Percentiles rank a stretch among this genome's conserved stretches.
phyloP scores from a whole-genome alignment of 2,797 vertebrate genomes.

The Adrianichthys oophorus region DNA sequence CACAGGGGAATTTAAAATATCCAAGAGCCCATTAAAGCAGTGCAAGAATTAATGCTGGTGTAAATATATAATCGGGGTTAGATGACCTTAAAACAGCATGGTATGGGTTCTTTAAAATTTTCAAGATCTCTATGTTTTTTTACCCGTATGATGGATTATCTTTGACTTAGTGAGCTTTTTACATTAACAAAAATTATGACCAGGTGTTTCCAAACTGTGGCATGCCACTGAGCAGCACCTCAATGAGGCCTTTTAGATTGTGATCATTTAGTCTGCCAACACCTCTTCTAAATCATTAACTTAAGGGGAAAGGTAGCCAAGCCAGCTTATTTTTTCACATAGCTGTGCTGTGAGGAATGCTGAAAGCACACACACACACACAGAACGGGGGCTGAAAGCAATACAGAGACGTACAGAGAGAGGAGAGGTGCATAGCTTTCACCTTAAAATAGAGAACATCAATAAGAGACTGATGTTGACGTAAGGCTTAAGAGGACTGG shows the following conservation, averaged over 20 bases:
- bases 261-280: constrained; percentile 66
- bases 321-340: constrained; percentile 44
- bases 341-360: constrained; percentile 42
- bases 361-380: constrained; percentile 28
- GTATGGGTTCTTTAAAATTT: not conserved
- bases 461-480: constrained; percentile 70
- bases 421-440: constrained; percentile 46
- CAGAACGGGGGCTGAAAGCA: constrained; percentile 4
- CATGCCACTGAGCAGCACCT: constrained; percentile 29
- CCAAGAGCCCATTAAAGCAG: too few species aligned
- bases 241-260: constrained; percentile 66
- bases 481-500: constrained; percentile 65
- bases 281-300: constrained; percentile 70
- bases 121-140: not conserved
- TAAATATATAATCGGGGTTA: too few species aligned
- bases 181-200: constrained; percentile 1
- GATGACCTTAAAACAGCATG: too few species aligned
- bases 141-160: not conserved
- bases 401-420: constrained; percentile 18
- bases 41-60: too few species aligned
- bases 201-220: constrained; percentile 2
- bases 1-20: too few species aligned
- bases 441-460: constrained; percentile 72
- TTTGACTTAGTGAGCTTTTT: not conserved
- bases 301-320: constrained; percentile 43